Evolutionary conservation across 2,888 invertebrate genomes (phyloP).

Genomic region (Esperia sulphurella): DNA sequence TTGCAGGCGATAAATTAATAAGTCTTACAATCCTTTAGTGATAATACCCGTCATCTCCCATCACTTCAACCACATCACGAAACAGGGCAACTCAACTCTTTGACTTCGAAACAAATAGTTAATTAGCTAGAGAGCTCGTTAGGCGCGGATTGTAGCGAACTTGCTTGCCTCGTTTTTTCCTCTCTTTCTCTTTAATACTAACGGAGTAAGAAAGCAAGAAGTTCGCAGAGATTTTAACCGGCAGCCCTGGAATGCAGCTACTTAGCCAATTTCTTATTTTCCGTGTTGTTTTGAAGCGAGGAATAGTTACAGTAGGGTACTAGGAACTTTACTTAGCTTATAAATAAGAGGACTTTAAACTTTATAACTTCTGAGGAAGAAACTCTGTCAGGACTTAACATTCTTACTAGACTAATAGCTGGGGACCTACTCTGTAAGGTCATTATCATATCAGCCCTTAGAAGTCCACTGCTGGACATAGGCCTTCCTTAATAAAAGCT

Average conservation of each 20-base stretch:
- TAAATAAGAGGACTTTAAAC: too few relatives aligned
- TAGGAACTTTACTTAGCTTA: too few relatives aligned
- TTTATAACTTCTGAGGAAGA: too few relatives aligned
- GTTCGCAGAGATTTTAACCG: constrained; percentile 21
- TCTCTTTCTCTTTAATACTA: constrained; percentile 4
- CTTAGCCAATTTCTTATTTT: constrained; percentile 6
- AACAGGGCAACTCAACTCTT: constrained; percentile 53
- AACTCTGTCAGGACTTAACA: too few relatives aligned
- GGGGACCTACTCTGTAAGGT: too few relatives aligned
- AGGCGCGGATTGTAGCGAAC: constrained; percentile 59
- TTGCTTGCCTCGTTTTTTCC: constrained; percentile 34
- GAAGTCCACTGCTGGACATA: too few relatives aligned
- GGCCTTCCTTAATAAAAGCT: too few relatives aligned
- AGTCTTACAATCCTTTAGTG: too few relatives aligned
- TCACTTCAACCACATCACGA: constrained; percentile 5
- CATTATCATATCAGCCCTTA: too few relatives aligned
- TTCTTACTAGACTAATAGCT: too few relatives aligned
- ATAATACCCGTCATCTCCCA: not conserved
- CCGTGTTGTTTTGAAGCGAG: constrained; percentile 4
- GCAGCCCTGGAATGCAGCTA: constrained; percentile 3
- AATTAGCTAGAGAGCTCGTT: constrained; percentile 72
- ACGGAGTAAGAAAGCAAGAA: constrained; percentile 10
- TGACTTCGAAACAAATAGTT: constrained; percentile 73
- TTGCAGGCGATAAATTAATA: too few relatives aligned
- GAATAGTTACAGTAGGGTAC: not conserved